Evolutionary conservation across 2,113 vertebrate genomes (phyloP), one percentile per base, ranked within the genome.

Genomic region (Coryphaenoides rupestris): DNA sequence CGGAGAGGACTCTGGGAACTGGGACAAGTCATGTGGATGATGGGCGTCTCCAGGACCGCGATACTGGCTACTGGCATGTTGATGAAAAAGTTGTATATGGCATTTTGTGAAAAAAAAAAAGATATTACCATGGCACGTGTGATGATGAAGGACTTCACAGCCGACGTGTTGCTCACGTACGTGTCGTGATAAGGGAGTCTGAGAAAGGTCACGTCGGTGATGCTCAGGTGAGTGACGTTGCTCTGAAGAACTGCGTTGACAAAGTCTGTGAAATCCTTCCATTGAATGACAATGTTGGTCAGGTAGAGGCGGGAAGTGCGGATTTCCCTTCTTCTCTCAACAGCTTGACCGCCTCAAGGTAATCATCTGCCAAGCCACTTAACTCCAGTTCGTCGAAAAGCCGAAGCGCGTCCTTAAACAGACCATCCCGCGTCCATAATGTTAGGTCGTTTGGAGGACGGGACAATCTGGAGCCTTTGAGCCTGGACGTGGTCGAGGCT

Each of bases 1-100:
- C 72, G 66, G 63, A 94, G 87, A 3, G 53, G 69, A 66, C 93
- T 97, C 4, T 55, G 69, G 4, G 63, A 72, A 0, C 52, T 52
- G 9, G 96, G 96, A 66, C 95, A 98, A 40, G 92, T 89, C 93
- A 97, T 93, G 62, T 95, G 90, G 3, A 96, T 58, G 3, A 96
- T 82, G 21, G 63, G 77, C 0, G 91, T 26, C 49, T 90, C 83
- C 10, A 62, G 60, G 22, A 96, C 65, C 0, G 90, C 89, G 5
- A 95, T 19, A 22, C 28, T 89, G 60, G 70, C 68, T 47, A 93
- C 85, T 22, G 91, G 92, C 82, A 94, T 87, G 60, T 90, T 90
- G 52, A 93, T 89, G 54, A 96, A 88, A 40, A 89, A 73, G 46
- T 69, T 63, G 22, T 95, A 98, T 1, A 95, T 23, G 3, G 46